A percentile compares a stretch with the other conserved stretches of the same genome.
Evolutionary conservation across 2,797 vertebrate genomes (phyloP).

Genomic region (Sitta carolinensis): DNA sequence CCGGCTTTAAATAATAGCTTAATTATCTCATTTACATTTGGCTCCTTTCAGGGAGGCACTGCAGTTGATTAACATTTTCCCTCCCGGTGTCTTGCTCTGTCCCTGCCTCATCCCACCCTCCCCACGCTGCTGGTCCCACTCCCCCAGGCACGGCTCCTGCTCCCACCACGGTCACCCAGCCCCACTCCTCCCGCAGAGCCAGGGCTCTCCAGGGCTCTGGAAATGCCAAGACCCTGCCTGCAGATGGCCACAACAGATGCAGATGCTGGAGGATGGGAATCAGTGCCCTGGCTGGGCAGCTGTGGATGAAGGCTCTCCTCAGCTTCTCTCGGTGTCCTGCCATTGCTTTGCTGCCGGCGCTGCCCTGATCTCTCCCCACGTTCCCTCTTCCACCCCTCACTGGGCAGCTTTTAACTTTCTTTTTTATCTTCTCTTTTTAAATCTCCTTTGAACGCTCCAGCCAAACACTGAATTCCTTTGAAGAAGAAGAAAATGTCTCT

Average conservation of each 20-base stretch:
- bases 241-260: background rate
- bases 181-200: rapidly evolving
- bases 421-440: conserved; percentile 62
- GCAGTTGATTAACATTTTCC: conserved; percentile 64
- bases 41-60: conserved; percentile 63
- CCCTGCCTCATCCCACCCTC: background rate
- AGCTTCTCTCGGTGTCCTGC: background rate
- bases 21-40: conserved; percentile 74
- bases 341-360: background rate
- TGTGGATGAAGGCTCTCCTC: background rate
- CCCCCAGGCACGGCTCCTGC: rapidly evolving
- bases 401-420: conserved; percentile 65
- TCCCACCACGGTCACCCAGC: rapidly evolving
- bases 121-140: background rate
- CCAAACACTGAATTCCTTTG: conserved; percentile 48
- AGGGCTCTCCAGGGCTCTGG: background rate
- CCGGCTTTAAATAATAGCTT: conserved; percentile 71
- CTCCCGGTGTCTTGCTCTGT: conserved; percentile 35
- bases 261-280: background rate
- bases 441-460: conserved; percentile 60
- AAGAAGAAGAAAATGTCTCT: conserved; percentile 49
- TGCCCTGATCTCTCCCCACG: conserved; percentile 30
- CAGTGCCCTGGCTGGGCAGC: background rate
- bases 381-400: conserved; percentile 38
- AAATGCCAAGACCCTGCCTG: background rate